Evolutionary conservation across 2,113 vertebrate species (phyloP).

Genomic region (Isurus oxyrinchus): DNA sequence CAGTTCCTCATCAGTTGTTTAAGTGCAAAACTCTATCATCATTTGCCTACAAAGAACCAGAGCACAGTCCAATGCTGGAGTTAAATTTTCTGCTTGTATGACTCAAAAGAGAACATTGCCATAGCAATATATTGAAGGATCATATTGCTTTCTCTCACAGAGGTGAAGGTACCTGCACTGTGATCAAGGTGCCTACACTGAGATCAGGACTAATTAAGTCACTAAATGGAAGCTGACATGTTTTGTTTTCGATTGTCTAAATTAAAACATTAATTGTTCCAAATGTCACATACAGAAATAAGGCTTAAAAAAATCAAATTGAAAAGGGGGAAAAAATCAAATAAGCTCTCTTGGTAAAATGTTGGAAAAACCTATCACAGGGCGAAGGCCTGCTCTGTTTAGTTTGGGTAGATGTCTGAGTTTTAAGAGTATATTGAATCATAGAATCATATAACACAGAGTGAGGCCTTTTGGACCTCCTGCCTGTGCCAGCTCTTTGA

Average conservation of each 20-base stretch:
- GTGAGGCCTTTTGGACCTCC: not conserved
- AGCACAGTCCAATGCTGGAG: not conserved
- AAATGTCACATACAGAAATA: not conserved
- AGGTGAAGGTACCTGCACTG: not conserved
- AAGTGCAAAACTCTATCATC: not conserved
- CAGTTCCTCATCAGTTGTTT: not conserved
- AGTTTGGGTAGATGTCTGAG: not conserved
- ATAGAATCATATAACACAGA: not conserved
- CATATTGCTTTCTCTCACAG: not conserved
- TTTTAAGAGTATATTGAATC: not conserved
- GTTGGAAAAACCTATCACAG: not conserved
- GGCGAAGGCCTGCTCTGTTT: not conserved
- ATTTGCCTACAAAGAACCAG: not conserved
- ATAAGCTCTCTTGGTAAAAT: not conserved
- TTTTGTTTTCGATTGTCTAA: not conserved
- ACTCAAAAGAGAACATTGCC: not conserved
- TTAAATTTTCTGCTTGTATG: not conserved
- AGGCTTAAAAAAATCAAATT: not conserved
- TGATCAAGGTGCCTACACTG: not conserved
- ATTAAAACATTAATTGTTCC: not conserved
- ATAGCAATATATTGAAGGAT: slow-evolving; percentile 2
- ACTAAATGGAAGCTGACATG: not conserved
- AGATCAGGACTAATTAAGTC: not conserved
- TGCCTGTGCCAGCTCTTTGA: not conserved
- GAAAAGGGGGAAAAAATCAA: not conserved